Evolutionary conservation across 1,140 invertebrate genomes (phyloP), one percentile per base, ranked within the genome.

Genomic region (Microplitis mediator): DNA sequence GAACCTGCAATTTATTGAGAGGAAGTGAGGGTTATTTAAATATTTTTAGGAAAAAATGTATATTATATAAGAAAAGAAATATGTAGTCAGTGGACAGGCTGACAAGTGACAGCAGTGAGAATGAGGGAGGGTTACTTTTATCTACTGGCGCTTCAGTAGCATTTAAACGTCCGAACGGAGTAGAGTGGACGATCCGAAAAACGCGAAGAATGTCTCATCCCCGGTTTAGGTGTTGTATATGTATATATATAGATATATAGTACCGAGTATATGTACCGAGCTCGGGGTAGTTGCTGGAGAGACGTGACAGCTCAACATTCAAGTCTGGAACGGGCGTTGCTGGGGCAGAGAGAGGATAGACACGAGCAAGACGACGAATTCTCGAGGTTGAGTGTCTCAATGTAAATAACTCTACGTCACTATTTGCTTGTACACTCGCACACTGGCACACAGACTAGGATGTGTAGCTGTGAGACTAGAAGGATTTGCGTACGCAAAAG

Each of bases 331-430:
- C 56, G 63, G 56, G 63, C 14, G 6, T 72, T 32, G 61, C 50
- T 23, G 62, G 63, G 58, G 5, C 39, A 9, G 39, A 45, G 39
- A 45, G 39, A 45, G 39, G 39, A 45, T 45, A 45, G 39, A 45
- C 39, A 45, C 6, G 23, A 23, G 23, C 23, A 76, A 66, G 73
- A 74, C 70, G 74, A 74, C 76, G 76, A 79, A 80, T 81, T 80
- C 81, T 74, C 76, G 64, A 61, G 60, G 64, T 52, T 31, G 67
- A 58, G 72, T 70, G 73, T 75, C 71, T 74, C 73, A 52, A 64
- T 23, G 72, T 74, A 75, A 82, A 82, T 81, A 81, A 81, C 80
- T 81, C 77, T 75, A 72, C 73, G 81, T 82, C 70, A 69, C 32
- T 72, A 50, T 23, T 23, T 23, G 23, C n/a, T 39, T 61, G 65